phyloP scores from a whole-genome alignment of 2,113 vertebrate species.

The Corythaixoides concolor region DNA sequence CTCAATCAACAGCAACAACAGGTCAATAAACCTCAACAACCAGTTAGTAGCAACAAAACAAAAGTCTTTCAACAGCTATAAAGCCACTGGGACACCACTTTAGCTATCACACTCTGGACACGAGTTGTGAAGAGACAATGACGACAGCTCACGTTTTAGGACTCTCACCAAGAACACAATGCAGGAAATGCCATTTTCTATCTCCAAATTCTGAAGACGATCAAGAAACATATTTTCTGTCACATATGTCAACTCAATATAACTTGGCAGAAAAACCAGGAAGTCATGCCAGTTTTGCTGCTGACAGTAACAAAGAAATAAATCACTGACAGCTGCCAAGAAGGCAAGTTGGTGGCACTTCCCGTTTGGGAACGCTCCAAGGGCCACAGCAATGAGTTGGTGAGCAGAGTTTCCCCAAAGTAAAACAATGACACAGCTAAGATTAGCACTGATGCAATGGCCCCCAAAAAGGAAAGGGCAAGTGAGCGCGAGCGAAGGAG shows the following conservation, averaged over 20 bases:
- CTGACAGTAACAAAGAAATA: neutral
- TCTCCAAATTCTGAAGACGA: neutral
- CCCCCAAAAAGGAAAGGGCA: neutral
- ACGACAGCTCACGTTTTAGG: rapidly evolving
- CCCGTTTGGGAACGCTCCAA: neutral
- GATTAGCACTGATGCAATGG: neutral
- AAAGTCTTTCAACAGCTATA: neutral
- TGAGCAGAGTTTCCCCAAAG: neutral
- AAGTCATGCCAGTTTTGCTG: neutral
- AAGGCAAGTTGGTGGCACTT: neutral
- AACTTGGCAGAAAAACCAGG: neutral
- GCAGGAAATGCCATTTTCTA: neutral
- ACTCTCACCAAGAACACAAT: neutral
- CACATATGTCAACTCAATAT: neutral
- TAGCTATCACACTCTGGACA: neutral
- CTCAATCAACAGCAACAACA: neutral
- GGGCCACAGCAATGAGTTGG: neutral
- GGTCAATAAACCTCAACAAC: neutral
- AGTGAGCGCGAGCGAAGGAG: neutral
- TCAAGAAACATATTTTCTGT: neutral
- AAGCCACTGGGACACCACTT: neutral
- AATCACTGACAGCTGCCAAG: neutral
- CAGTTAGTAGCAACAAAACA: neutral
- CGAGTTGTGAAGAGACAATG: neutral
- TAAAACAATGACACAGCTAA: neutral